Conservation (phyloP, 2,797 vertebrate species). For the Parambassis ranga region DNA sequence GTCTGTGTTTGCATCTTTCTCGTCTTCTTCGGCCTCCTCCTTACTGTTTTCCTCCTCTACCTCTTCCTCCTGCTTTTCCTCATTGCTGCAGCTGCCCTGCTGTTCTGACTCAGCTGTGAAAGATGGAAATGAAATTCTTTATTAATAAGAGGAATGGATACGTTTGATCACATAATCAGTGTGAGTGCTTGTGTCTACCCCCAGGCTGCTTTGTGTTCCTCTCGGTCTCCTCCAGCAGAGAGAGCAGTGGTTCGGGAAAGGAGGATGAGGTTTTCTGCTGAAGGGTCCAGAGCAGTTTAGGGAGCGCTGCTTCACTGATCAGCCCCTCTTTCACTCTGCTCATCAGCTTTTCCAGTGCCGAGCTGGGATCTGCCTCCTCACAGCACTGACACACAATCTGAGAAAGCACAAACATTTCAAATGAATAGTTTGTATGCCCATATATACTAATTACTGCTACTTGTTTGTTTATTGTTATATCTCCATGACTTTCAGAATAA, state of each 20-base stretch:
- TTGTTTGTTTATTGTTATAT: too few relatives aligned
- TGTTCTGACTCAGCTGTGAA: conserved; percentile 9
- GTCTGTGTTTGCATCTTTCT: not conserved
- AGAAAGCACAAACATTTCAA: not conserved
- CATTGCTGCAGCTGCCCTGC: not conserved
- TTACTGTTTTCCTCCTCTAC: conserved; percentile 21
- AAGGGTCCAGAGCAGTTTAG: conserved; percentile 76
- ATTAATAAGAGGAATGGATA: not conserved
- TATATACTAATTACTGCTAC: too few relatives aligned
- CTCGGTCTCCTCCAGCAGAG: conserved; percentile 69
- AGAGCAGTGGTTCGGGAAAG: conserved; percentile 49
- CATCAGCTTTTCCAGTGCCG: conserved; percentile 73
- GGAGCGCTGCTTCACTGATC: conserved; percentile 72
- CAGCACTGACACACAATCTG: conserved; percentile 85
- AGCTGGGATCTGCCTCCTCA: conserved; percentile 64
- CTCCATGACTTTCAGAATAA: too few relatives aligned
- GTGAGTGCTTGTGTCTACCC: conserved; percentile 31
- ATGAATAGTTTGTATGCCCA: too few relatives aligned
- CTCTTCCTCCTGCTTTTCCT: conserved; percentile 1
- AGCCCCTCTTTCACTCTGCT: conserved; percentile 74
- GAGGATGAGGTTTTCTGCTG: conserved; percentile 57
- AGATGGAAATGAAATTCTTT: not conserved
- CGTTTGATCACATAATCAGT: not conserved
- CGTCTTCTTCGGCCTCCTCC: conserved; percentile 14
- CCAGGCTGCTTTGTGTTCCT: not conserved